Evolutionary conservation across 2,888 invertebrate genomes (phyloP).

Genomic region (Cotesia congregata): DNA sequence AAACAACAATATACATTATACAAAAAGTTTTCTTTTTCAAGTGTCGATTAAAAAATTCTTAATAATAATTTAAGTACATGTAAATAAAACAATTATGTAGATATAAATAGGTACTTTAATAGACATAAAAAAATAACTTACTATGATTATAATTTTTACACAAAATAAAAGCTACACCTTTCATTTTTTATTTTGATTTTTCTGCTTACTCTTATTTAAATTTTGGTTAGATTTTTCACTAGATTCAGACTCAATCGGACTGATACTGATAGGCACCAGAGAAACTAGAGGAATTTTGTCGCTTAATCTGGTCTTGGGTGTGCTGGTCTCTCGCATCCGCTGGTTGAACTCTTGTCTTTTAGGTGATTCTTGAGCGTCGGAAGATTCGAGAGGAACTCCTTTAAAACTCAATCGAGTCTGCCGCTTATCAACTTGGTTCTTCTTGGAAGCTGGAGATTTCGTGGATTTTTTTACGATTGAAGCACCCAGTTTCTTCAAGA

Average conservation of each 20-base stretch:
- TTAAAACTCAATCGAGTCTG: not conserved
- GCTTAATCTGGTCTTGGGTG: slow-evolving; percentile 13
- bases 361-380: not conserved
- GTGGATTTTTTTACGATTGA: not conserved
- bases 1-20: too few species aligned
- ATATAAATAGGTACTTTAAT: too few species aligned
- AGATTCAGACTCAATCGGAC: not conserved
- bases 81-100: too few species aligned
- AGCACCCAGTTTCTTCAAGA: not conserved
- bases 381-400: not conserved
- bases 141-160: too few species aligned
- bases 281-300: not conserved
- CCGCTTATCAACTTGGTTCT: not conserved
- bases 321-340: slow-evolving; percentile 30
- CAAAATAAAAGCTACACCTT: too few species aligned
- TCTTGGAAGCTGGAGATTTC: not conserved
- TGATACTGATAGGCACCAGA: not conserved
- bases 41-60: too few species aligned
- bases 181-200: too few species aligned
- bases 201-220: too few species aligned
- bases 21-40: too few species aligned
- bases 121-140: too few species aligned
- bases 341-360: not conserved
- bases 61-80: too few species aligned
- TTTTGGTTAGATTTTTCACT: not conserved